Percentiles rank a stretch among this genome's conserved stretches.
Conservation (phyloP, 2,797 vertebrate genomes). For the Alauda arvensis region DNA sequence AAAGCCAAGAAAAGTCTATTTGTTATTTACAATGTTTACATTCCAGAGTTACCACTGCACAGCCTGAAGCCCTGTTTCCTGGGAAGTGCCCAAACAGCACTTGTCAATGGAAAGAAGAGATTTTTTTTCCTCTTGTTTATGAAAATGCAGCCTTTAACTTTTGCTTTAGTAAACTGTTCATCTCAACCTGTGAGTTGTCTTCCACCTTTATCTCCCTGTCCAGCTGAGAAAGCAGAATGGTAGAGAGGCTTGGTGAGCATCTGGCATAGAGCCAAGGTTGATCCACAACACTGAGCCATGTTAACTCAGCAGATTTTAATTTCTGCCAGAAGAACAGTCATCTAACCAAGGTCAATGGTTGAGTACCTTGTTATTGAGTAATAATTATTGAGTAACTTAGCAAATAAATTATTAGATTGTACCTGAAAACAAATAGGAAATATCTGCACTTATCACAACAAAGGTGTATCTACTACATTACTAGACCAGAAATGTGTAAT, state of each 20-base stretch:
- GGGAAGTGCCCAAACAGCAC: neutral
- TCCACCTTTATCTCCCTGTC: neutral
- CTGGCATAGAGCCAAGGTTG: neutral
- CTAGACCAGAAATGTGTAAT: neutral
- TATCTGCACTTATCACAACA: neutral
- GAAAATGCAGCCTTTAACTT: neutral
- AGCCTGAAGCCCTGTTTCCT: neutral
- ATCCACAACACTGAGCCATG: fast-evolving
- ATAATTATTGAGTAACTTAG: neutral
- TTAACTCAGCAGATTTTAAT: neutral
- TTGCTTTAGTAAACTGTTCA: neutral
- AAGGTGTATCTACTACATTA: neutral
- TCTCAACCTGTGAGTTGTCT: neutral
- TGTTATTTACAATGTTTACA: neutral
- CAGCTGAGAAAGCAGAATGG: neutral
- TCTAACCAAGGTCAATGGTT: neutral
- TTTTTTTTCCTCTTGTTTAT: neutral
- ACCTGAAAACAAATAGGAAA: neutral
- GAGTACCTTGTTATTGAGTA: neutral
- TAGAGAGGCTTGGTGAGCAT: neutral
- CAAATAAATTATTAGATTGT: neutral
- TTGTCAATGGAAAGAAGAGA: neutral
- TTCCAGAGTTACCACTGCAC: neutral
- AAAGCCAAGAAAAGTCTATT: neutral
- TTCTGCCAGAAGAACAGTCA: neutral